Evolutionary conservation across 2,113 vertebrate genomes (phyloP), one percentile per base, ranked within the genome.

Genomic region (Athene noctua): DNA sequence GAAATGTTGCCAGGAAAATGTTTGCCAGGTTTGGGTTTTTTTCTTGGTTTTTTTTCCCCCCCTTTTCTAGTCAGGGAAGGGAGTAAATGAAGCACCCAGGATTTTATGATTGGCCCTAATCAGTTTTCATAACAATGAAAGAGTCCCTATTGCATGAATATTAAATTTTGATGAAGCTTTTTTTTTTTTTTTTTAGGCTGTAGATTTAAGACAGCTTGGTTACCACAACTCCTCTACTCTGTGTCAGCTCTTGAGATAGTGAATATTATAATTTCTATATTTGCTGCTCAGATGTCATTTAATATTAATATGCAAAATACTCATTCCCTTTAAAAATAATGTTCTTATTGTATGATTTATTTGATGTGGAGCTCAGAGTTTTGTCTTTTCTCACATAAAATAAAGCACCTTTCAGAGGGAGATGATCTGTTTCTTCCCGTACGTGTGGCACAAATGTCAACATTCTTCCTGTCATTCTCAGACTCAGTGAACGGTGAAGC

Each of bases 301-400:
- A 97, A 95, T 95, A 96, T 96, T 96, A 95, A 97, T 95, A 95
- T 93, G 94, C 92, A 96, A 97, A 97, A 96, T 88, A 89, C 57
- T 94, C 42, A n/a, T 90, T 93, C 95, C 61, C 63, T 93, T 97
- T 97, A 93, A 97, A 97, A 96, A 96, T 93, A 95, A 94, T 91
- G 92, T 95, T 96, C 90, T 92, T 96, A 94, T 96, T 97, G 91
- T 97, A 94, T 95, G 90, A 94, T 94, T 97, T 95, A 95, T 96
- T 97, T 97, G 94, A 97, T 96, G 90, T 83, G 51, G 34, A 86
- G 58, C 90, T 93, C 22, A 2, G 87, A 94, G 94, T 97, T 96
- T 96, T 96, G 95, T 97, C 88, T 93, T 95, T 90, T 94, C 92
- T 89, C 91, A 92, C 92, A 81, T 84, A 94, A 96, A 95, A 97